Percentiles rank a stretch among this genome's conserved stretches.
Evolutionary conservation across 1,140 invertebrate genomes (phyloP).

Genomic region (Drosophila trapezifrons): DNA sequence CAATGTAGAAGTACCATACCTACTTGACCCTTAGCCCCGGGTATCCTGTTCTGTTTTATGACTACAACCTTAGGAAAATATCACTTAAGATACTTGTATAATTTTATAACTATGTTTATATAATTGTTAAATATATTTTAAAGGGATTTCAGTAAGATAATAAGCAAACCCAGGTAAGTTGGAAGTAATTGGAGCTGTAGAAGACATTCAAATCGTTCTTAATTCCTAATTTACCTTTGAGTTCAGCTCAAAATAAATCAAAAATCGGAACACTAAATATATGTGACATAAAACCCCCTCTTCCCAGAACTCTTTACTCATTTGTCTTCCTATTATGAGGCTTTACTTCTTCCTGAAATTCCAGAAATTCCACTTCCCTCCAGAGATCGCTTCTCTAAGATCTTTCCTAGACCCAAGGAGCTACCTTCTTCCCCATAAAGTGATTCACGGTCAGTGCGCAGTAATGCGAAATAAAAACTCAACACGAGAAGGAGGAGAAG

Average conservation of each 20-base stretch:
- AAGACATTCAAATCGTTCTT: not conserved
- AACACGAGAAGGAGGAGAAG: constrained; percentile 18
- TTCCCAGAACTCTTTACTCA: not conserved
- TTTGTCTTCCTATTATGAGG: not conserved
- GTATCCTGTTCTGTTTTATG: too few relatives aligned
- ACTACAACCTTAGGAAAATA: too few relatives aligned
- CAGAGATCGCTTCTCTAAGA: not conserved
- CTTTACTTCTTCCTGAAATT: constrained; percentile 2
- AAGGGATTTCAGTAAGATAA: too few relatives aligned
- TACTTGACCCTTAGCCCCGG: too few relatives aligned
- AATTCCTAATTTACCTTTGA: not conserved
- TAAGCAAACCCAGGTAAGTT: too few relatives aligned
- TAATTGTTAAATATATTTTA: too few relatives aligned
- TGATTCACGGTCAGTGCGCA: constrained; percentile 58
- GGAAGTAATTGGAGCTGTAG: too few relatives aligned
- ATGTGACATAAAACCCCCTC: not conserved
- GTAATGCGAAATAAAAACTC: constrained; percentile 63
- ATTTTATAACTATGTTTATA: too few relatives aligned
- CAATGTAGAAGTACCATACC: too few relatives aligned
- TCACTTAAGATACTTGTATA: too few relatives aligned
- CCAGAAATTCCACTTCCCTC: not conserved
- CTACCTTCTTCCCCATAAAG: constrained; percentile 17
- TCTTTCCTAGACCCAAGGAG: constrained; percentile 33
- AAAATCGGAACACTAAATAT: too few relatives aligned
- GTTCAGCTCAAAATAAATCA: not conserved